Evolutionary conservation across 2,888 invertebrate species (phyloP), one percentile per base, ranked within the genome.

Genomic region (Cinara cedri): DNA sequence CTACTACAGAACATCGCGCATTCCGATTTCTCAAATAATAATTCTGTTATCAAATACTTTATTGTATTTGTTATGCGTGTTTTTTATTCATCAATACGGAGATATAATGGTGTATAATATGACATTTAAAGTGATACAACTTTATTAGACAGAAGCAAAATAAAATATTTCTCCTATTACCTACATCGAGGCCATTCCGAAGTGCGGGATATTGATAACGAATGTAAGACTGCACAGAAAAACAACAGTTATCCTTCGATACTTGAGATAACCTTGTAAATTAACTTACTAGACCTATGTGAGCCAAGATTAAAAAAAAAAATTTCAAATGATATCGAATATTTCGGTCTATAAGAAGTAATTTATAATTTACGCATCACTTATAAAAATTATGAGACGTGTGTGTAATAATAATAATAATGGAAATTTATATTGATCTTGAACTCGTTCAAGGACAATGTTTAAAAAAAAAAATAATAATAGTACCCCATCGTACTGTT

Each of bases 181-280:
- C n/a, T 34, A 34, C 6, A 34, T 34, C 21, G 42, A 74, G 74
- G 74, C 34, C 74, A 74, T n/a, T 14, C 6, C n/a, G 34, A 3
- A n/a, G 34, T 6, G 34, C 34, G 21, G 63, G 51, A 74, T 63
- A 74, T 42, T 74, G 72, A 62, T 10, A 51, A 42, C 19, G 51
- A 51, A 62, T 51, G 34, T 51, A 42, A 21, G 51, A 34, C 13
- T 42, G 74, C 62, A 74, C 42, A 63, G 51, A 63, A 74, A 72
- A 74, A 74, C 21, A 63, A 72, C 49, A 63, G 51, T 74, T 42
- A 74, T 74, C 74, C 74, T 74, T 74, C 74, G 63, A 74, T 63
- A 74, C 63, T 74, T 51, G 6, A 16, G 11, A 51, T 74, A 74
- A 63, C 74, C 74, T 74, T 74, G 74, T 63, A 51, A n/a, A 2